phyloP scores from a whole-genome alignment of 2,113 vertebrate species.

The Suricata suricatta region DNA sequence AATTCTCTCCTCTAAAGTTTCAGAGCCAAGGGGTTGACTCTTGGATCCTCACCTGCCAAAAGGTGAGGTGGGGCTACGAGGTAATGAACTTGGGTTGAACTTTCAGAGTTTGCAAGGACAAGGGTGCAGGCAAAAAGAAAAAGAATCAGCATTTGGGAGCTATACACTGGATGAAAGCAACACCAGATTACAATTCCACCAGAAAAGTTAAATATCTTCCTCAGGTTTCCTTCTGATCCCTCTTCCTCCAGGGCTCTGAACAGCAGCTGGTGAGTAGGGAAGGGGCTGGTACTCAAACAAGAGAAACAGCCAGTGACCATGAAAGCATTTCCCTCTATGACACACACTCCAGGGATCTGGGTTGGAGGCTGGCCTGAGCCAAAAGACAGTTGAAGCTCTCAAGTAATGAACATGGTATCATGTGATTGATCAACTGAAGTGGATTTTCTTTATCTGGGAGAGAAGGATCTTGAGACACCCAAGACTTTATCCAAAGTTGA shows the following conservation, averaged over 20 bases:
- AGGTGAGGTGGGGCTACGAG: neutral
- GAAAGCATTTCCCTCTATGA: neutral
- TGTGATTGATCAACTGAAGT: neutral
- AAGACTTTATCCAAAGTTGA: neutral
- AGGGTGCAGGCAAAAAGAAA: neutral
- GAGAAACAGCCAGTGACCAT: neutral
- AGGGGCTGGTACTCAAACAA: neutral
- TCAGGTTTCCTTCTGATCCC: neutral
- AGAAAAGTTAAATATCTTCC: neutral
- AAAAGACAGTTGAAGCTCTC: neutral
- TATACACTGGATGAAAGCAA: neutral
- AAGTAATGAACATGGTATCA: neutral
- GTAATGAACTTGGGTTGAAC: neutral
- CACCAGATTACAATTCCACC: neutral
- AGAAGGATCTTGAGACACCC: neutral
- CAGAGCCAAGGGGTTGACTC: neutral
- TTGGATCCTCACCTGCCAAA: neutral
- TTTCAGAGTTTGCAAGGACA: neutral
- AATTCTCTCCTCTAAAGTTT: neutral
- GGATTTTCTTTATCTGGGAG: neutral
- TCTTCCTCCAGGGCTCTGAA: neutral
- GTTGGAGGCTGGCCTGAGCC: neutral
- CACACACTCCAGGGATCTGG: neutral
- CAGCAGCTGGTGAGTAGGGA: neutral
- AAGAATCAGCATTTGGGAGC: neutral